Conservation (phyloP, 2,888 invertebrate genomes). For the Diaperis boleti region DNA sequence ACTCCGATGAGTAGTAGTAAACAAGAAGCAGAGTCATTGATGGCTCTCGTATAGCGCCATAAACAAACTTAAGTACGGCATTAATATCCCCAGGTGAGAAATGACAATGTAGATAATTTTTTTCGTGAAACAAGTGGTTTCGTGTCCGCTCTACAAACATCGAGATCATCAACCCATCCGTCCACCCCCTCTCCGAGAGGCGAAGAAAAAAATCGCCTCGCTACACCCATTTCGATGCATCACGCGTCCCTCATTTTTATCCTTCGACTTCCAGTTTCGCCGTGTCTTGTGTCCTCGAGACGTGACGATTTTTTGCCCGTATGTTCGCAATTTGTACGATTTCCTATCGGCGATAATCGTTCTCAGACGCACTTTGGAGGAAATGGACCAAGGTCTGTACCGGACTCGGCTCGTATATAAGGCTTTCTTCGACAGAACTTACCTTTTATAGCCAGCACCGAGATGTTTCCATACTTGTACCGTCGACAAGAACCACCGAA, state of each 20-base stretch:
- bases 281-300: constrained; percentile 28
- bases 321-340: constrained; percentile 28
- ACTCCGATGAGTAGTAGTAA: background rate
- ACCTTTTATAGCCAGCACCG: constrained; percentile 51
- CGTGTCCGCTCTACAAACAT: no score
- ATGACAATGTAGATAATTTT: no score
- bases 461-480: constrained; percentile 47
- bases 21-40: no score
- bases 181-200: no score
- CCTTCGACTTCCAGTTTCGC: constrained; percentile 14
- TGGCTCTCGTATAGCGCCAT: no score
- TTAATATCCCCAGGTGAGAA: no score
- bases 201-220: constrained; percentile 6
- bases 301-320: constrained; percentile 25
- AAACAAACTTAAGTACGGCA: no score
- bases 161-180: no score
- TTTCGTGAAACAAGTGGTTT: no score
- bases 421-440: constrained; percentile 51
- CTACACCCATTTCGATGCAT: constrained; percentile 9
- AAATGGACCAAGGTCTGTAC: constrained; percentile 52
- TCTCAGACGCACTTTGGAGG: constrained; percentile 37
- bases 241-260: constrained; percentile 25
- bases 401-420: constrained; percentile 43
- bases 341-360: constrained; percentile 28
- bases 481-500: constrained; percentile 36